A percentile compares a stretch with the other conserved stretches of the same genome.
Evolutionary conservation across 2,888 invertebrate species (phyloP).

Genomic region (Toxonevra muliebris): DNA sequence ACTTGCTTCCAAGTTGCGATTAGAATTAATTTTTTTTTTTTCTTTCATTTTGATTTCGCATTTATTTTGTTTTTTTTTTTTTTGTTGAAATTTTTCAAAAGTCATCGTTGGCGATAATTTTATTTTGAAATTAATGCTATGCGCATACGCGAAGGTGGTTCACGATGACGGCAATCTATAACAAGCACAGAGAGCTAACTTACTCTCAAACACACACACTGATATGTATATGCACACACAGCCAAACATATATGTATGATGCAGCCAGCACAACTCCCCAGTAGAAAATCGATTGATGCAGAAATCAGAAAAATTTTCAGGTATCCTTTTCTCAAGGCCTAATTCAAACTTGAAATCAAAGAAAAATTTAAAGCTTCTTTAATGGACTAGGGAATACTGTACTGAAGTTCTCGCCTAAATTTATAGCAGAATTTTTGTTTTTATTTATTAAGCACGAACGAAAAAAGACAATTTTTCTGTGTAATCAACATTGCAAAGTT

Average conservation of each 20-base stretch:
- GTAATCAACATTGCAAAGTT: no score
- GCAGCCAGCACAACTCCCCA: neutral
- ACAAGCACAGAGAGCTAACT: neutral
- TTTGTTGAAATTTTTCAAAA: conserved; percentile 9
- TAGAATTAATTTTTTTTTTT: neutral
- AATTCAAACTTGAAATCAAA: no score
- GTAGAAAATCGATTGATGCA: no score
- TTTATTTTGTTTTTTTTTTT: neutral
- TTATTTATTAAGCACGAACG: no score
- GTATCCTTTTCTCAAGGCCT: no score
- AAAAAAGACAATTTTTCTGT: no score
- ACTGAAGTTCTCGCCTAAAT: no score
- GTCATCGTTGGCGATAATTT: conserved; percentile 37
- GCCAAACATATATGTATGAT: neutral
- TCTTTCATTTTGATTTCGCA: neutral
- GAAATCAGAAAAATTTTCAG: no score
- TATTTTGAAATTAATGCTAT: conserved; percentile 31
- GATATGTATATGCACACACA: conserved; percentile 19
- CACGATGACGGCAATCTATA: conserved; percentile 8
- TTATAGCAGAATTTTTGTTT: no score
- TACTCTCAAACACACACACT: conserved; percentile 12
- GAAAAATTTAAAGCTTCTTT: no score
- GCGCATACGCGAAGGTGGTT: conserved; percentile 29
- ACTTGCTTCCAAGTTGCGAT: conserved; percentile 5
- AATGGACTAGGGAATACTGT: no score